Percentiles rank a stretch among this genome's conserved stretches.
Conservation (phyloP, 1,140 invertebrate genomes). For the Drosophila mojavensis region DNA sequence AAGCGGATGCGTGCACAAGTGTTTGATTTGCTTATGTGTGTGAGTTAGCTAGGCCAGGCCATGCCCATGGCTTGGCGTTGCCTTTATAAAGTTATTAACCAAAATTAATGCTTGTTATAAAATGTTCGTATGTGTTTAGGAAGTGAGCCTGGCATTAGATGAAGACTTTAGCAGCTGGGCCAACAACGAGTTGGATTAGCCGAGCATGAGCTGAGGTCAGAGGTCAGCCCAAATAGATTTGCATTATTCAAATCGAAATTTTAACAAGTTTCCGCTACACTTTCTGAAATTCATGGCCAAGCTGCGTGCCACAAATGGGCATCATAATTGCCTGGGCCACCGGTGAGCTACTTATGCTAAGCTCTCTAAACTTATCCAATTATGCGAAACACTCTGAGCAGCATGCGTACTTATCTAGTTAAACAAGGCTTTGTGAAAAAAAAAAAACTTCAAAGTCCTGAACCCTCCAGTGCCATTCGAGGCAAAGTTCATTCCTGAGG, state of each 20-base stretch:
- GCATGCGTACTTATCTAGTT: background rate
- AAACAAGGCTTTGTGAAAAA: background rate
- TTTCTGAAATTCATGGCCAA: background rate
- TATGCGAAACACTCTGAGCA: background rate
- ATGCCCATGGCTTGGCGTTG: background rate
- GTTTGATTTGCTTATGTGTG: background rate
- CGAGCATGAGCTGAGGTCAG: background rate
- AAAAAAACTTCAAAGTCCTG: background rate
- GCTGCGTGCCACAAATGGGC: background rate
- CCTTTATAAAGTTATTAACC: constrained; percentile 81
- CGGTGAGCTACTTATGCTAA: constrained; percentile 6
- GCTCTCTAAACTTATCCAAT: constrained; percentile 45
- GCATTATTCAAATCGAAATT: too few relatives aligned
- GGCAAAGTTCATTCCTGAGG: background rate
- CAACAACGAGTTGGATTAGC: constrained; percentile 16
- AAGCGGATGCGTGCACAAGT: constrained; percentile 5
- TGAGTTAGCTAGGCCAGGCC: too few relatives aligned
- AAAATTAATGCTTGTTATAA: constrained; percentile 79
- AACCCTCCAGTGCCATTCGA: constrained; percentile 17
- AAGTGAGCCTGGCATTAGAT: constrained; percentile 50
- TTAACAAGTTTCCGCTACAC: too few relatives aligned
- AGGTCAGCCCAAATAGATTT: too few relatives aligned
- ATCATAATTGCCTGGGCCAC: background rate
- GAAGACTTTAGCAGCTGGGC: constrained; percentile 31
- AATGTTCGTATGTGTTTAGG: constrained; percentile 72